Conservation (phyloP, 1,140 invertebrate species). For the Pogonus chalceus region DNA sequence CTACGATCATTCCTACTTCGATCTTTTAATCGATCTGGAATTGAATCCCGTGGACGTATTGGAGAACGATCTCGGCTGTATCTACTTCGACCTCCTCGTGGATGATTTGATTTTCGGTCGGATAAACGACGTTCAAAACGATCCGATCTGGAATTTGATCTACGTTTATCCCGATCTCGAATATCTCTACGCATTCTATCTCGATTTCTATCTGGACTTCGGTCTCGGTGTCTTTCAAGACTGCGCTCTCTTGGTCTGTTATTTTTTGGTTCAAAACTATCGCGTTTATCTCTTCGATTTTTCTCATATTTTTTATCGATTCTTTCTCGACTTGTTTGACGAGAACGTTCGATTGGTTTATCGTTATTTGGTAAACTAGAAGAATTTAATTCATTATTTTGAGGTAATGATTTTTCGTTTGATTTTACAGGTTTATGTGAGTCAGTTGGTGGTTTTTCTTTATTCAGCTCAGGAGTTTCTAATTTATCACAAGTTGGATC, state of each 20-base stretch:
- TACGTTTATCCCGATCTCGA: neutral
- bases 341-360: no score
- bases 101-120: neutral
- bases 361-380: constrained; percentile 21
- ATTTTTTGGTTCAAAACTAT: constrained; percentile 11
- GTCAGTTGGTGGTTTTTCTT: no score
- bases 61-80: neutral
- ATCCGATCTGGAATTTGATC: neutral
- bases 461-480: no score
- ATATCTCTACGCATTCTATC: neutral
- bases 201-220: neutral
- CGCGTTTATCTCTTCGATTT: constrained; percentile 18
- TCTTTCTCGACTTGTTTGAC: neutral
- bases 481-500: no score
- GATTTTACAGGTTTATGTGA: no score
- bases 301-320: neutral
- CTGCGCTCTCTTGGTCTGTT: neutral
- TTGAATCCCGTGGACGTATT: neutral
- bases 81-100: neutral
- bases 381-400: constrained; percentile 11
- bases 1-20: constrained; percentile 8
- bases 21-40: neutral
- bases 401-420: no score
- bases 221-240: neutral
- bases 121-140: neutral